These are phyloP conservation scores for Ceratoteleas bidentatus DNA, from an alignment of 1,140 invertebrate species.

Conservation along the genomic window DNA sequence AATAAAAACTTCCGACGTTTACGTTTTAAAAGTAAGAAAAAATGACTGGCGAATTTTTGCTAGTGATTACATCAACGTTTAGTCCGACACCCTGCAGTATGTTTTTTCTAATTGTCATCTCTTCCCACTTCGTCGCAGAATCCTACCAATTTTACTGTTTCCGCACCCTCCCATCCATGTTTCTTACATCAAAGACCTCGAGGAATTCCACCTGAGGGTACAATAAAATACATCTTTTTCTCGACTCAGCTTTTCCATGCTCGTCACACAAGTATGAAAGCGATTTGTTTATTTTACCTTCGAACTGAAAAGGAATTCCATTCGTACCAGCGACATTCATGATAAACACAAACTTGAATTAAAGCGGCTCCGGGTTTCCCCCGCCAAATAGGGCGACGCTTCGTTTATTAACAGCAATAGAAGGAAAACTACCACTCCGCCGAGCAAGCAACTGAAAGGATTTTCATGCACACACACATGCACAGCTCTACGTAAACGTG, in stretches of 20 bases:
- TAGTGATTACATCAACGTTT: conserved; percentile 9
- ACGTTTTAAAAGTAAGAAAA: no score
- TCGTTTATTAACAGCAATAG: conserved; percentile 49
- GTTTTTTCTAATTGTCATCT: conserved; percentile 35
- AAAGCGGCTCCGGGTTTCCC: conserved; percentile 39
- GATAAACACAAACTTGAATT: conserved; percentile 59
- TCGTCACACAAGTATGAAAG: conserved; percentile 49
- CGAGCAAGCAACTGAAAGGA: conserved; percentile 27
- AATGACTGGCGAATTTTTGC: background rate
- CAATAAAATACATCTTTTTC: conserved; percentile 61
- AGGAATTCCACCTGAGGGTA: conserved; percentile 39
- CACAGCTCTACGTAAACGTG: background rate
- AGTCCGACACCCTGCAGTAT: no score
- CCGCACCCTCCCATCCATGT: conserved; percentile 32
- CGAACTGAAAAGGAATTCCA: conserved; percentile 54
- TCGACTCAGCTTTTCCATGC: conserved; percentile 49
- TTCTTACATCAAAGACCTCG: conserved; percentile 47
- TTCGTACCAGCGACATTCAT: conserved; percentile 50
- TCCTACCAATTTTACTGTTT: conserved; percentile 35
- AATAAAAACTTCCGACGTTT: no score
- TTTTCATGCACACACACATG: background rate
- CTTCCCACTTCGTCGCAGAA: conserved; percentile 36
- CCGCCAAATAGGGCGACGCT: conserved; percentile 41
- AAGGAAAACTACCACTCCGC: conserved; percentile 41
- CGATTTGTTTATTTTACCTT: conserved; percentile 60